Evolutionary conservation across 1,140 invertebrate species (phyloP), one percentile per base, ranked within the genome.

Genomic region (Drosophila lini): DNA sequence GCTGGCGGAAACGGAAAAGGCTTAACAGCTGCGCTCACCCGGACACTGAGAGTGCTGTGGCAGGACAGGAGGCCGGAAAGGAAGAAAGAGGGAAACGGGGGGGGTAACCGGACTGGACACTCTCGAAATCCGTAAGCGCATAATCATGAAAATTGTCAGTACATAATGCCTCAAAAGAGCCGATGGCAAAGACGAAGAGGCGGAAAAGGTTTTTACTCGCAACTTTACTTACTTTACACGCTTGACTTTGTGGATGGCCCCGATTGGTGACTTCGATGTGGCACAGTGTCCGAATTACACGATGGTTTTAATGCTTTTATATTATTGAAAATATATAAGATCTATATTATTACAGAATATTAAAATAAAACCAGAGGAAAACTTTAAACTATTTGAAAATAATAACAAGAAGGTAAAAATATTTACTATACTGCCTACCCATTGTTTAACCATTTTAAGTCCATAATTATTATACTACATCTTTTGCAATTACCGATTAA

Each of bases 121-220:
- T 78, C 79, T 77, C 41, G 10, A 71, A 73, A 74, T 58, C 75
- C 60, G 55, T 88, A 84, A 84, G 84, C 84, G 78, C 80, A 88
- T 88, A 88, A 88, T 88, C 84, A 88, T 89, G 84, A 84, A 88
- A 88, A 88, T 88, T 88, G 84, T 88, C 84, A 88, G 84, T 88
- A 88, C 84, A 88, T 88, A 88, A 88, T 88, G 84, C 84, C 84
- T 89, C 84, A 88, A 89, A 88, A 78, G 77, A 64, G 71, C 74
- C 84, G 82, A 75, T 85, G 67, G 82, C 55, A 41, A 74, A 68
- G 71, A 48, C 60, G 61, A 64, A 89, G 76, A 28, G 68, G 55
- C 84, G 84, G 83, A 88, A 89, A 88, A 88, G 83, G 80, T 71
- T 89, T 88, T 89, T 89, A 84, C 71, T 88, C 65, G 84, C 80